Base-by-base conservation (phyloP, 92 coral and sea anemone species). In the Phenganax marumi region DNA sequence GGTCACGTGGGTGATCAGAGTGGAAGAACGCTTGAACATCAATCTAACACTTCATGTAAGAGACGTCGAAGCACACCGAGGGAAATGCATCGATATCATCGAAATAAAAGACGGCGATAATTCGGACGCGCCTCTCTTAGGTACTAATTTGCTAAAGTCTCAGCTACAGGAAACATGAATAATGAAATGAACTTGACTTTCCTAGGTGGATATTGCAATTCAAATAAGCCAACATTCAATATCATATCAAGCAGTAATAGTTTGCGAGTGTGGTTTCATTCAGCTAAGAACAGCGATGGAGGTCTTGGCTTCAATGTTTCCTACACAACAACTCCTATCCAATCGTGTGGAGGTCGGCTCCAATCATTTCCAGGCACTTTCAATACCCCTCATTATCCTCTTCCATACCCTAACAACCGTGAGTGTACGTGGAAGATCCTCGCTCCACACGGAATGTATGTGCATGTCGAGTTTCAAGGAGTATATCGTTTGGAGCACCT, bases 101-200 rank as follows among this genome's bases (percentile, higher is more conserved):
- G 98, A 95, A 85, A 93, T 95, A 8, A 95, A 95, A 80, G 98
- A 95, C 81, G 98, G 98, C 18, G 79, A 81, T 23, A 79, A 55
- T n/a, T 80, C 89, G 0, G 48, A 88, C 5, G 84, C 88, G 0
- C 90, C 93, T 33, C 86, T 95, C 1, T 76, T 95, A 11, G 98
- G 98, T 95, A 55, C 82, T 63, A 17, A 3, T 26, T 25, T 3
- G 12, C 13, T 47, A 25, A 12, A 24, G 9, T 25, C 10, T 0
- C 1, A 8, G n/a, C 22, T 68, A 22, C 18, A 18, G 9, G n/a
- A 58, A 58, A 58, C 8, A 14, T 58, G 65, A 6, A 58, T 18
- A 33, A 33, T 33, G 43, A 33, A 33, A 33, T 26, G 14, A 33
- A 25, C 53, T 11, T 11, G 25, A 25, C 55, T 47, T 61, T 53